Evolutionary conservation across 2,888 invertebrate genomes (phyloP), one percentile per base, ranked within the genome.

Genomic region (Xestoiulus laeticollis): DNA sequence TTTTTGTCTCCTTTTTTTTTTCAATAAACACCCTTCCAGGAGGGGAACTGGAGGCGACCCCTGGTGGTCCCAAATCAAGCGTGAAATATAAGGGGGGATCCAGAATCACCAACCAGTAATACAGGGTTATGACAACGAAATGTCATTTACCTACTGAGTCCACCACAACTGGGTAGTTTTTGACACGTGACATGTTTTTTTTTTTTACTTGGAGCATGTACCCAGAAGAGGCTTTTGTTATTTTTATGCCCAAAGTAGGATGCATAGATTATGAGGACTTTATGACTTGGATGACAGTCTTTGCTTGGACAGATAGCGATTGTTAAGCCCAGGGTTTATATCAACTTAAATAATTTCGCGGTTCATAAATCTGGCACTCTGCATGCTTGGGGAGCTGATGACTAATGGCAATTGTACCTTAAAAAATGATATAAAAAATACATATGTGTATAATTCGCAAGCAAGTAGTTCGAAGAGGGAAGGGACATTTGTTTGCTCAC

Each of bases 251-350:
- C 53, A 16, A 16, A 53, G 53, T 53, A 19, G 1, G 19, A 53
- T n/a, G 53, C 53, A 53, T 53, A 53, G 53, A 53, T 53, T 53
- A 53, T 53, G 53, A 53, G 53, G 53, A 53, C 53, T 53, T 53
- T 53, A 53, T 53, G 16, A 53, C 53, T 1, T 19, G 53, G 53
- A 53, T 53, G 53, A 53, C 53, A 53, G 53, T 19, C 53, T n/a
- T 19, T 53, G 53, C n/a, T 53, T n/a, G 19, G 53, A 4, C 53
- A 19, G 53, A 53, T 53, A 48, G 48, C 48, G n/a, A 48, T 10
- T 16, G 48, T 12, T 48, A 53, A 53, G 53, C 53, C 38, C n/a
- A 53, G 53, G 53, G 53, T n/a, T 53, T 53, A n/a, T 19, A 53
- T 53, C 53, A 53, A 53, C 53, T 16, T 53, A 53, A 38, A 38